Conservation (phyloP, 64 coral and sea anemone species). For the Hydrozoanthus tunicans region DNA sequence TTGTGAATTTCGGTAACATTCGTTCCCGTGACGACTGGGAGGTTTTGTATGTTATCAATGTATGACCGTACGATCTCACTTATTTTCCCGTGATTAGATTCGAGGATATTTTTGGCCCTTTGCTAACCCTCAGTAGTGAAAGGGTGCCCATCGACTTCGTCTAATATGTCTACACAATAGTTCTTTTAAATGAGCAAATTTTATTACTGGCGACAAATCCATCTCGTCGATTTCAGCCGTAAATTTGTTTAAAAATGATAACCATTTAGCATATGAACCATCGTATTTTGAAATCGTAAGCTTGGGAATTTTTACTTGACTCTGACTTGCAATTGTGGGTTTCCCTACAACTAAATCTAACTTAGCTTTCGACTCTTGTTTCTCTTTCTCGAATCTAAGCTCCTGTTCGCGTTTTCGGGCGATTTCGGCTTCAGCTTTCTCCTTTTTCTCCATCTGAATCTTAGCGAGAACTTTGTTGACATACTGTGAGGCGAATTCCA, state of each 20-base stretch:
- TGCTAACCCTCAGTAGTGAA: conserved; percentile 30
- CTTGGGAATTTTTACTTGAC: too few relatives aligned
- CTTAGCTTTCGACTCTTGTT: too few relatives aligned
- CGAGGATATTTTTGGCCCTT: conserved; percentile 55
- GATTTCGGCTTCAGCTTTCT: too few relatives aligned
- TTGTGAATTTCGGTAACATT: conserved; percentile 43
- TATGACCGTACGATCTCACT: conserved; percentile 59
- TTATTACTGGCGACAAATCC: conserved; percentile 1
- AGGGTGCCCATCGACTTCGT: conserved; percentile 36
- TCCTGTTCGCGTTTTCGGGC: too few relatives aligned
- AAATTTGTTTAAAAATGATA: conserved; percentile 49
- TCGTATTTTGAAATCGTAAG: too few relatives aligned
- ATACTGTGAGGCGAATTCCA: too few relatives aligned
- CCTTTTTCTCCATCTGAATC: too few relatives aligned
- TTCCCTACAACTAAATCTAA: too few relatives aligned
- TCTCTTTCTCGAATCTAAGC: too few relatives aligned
- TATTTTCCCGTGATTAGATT: conserved; percentile 54
- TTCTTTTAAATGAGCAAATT: conserved; percentile 52
- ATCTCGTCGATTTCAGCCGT: conserved; percentile 28
- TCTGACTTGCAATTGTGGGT: too few relatives aligned
- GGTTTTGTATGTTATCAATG: conserved; percentile 18
- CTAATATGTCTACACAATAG: conserved; percentile 29
- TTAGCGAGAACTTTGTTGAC: too few relatives aligned
- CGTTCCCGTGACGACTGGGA: conserved; percentile 19
- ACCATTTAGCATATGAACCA: too few relatives aligned